Percentiles rank a stretch among this genome's conserved stretches.
These are phyloP conservation scores for Pseudomyrmex gracilis DNA, from an alignment of 1,140 invertebrate genomes.

Conservation along the genomic window DNA sequence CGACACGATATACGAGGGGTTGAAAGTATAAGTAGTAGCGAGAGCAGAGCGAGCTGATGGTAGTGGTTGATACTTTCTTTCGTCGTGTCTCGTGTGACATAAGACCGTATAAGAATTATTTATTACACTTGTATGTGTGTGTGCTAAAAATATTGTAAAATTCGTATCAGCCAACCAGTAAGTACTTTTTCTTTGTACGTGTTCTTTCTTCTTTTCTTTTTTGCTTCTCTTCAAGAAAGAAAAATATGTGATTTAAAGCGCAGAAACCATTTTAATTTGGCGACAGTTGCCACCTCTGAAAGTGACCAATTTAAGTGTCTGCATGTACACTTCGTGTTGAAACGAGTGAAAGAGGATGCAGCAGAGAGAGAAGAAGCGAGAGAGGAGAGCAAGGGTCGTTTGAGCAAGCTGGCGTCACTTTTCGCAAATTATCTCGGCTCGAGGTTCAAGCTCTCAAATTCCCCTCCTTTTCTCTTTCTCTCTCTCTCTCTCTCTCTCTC, in stretches of 20 bases:
- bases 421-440: slow-evolving; percentile 69
- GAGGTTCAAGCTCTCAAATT: slow-evolving; percentile 22
- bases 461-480: not conserved
- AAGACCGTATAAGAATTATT: not conserved
- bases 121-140: not conserved
- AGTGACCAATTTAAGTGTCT: slow-evolving; percentile 51
- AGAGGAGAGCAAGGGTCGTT: slow-evolving; percentile 59
- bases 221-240: too few species aligned
- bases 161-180: too few species aligned
- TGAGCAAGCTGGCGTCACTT: slow-evolving; percentile 63
- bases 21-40: not conserved
- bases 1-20: slow-evolving; percentile 10
- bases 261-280: not conserved
- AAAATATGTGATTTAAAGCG: too few species aligned
- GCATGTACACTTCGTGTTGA: slow-evolving; percentile 42
- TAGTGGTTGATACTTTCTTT: too few species aligned
- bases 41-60: not conserved
- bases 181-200: not conserved
- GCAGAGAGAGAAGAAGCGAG: slow-evolving; percentile 1
- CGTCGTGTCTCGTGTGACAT: not conserved
- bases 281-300: slow-evolving; percentile 10
- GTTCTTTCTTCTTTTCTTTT: not conserved
- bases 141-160: slow-evolving; percentile 23
- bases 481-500: not conserved
- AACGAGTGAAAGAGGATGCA: not conserved